A percentile compares a stretch with the other conserved stretches of the same genome.
Conservation (phyloP, 2,888 invertebrate genomes). For the Monopis laevigella region DNA sequence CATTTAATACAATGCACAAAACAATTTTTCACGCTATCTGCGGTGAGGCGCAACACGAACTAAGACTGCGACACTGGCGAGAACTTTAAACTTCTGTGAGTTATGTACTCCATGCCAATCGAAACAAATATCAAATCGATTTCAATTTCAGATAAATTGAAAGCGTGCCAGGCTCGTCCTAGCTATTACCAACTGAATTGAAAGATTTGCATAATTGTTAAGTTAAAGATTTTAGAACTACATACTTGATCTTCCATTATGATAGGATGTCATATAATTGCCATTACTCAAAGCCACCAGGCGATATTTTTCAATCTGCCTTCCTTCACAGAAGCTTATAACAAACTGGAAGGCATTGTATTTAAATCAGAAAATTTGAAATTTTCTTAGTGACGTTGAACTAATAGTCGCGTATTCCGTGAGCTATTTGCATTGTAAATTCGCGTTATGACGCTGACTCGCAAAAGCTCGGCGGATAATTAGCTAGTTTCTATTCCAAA, state of each 20-base stretch:
- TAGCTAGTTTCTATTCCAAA: constrained; percentile 60
- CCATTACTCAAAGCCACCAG: too few species aligned
- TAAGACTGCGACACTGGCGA: constrained; percentile 46
- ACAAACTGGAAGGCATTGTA: constrained; percentile 59
- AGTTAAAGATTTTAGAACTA: constrained; percentile 26
- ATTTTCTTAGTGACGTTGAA: constrained; percentile 58
- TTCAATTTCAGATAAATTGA: constrained; percentile 35
- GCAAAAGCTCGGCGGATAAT: constrained; percentile 61
- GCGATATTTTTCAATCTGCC: constrained; percentile 48
- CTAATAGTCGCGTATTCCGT: constrained; percentile 49
- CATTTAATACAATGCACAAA: neutral
- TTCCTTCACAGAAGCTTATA: constrained; percentile 51
- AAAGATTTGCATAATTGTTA: constrained; percentile 21
- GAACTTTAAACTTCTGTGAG: constrained; percentile 43
- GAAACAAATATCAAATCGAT: constrained; percentile 47
- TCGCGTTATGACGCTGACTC: constrained; percentile 53
- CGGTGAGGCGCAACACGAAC: constrained; percentile 47
- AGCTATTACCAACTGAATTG: too few species aligned
- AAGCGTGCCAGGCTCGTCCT: too few species aligned
- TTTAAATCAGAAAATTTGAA: constrained; percentile 64
- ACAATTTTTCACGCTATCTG: constrained; percentile 34
- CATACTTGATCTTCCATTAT: constrained; percentile 62
- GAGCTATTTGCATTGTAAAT: constrained; percentile 65
- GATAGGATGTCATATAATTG: too few species aligned
- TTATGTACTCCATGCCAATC: neutral